phyloP scores from a whole-genome alignment of 2,113 vertebrate genomes.

The Myotis davidii region DNA sequence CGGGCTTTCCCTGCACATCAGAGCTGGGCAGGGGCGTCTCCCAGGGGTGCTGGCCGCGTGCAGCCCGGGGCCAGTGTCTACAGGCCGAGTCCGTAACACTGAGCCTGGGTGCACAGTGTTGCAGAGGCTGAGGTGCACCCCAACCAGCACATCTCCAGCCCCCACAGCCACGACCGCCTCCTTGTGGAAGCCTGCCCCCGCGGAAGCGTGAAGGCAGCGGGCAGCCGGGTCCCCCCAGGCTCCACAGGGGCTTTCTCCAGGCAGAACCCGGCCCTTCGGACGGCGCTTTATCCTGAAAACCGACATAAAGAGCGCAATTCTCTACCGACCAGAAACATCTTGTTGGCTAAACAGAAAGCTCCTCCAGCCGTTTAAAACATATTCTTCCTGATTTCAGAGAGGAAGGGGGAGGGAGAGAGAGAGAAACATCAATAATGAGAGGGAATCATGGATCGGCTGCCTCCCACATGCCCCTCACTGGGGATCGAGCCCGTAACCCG shows the following conservation, averaged over 20 bases:
- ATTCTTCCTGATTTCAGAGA: too few species aligned
- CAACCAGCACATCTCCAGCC: not conserved
- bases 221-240: not conserved
- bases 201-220: not conserved
- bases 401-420: too few species aligned
- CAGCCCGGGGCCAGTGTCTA: not conserved
- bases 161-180: not conserved
- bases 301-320: not conserved
- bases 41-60: not conserved
- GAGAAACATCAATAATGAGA: too few species aligned
- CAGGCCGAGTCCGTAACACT: not conserved
- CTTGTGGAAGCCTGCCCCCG: not conserved
- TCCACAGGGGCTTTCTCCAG: not conserved
- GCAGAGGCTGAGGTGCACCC: not conserved
- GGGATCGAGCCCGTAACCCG: too few species aligned
- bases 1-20: slow-evolving; percentile 71
- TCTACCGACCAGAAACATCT: not conserved
- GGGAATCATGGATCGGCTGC: too few species aligned
- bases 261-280: not conserved
- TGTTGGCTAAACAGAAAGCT: not conserved
- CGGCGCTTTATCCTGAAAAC: not conserved
- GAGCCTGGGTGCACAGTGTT: not conserved
- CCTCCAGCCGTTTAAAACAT: not conserved
- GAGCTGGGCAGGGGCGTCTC: not conserved
- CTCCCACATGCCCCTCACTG: too few species aligned